Conservation (phyloP, 2,113 vertebrate species). For the Morone saxatilis region DNA sequence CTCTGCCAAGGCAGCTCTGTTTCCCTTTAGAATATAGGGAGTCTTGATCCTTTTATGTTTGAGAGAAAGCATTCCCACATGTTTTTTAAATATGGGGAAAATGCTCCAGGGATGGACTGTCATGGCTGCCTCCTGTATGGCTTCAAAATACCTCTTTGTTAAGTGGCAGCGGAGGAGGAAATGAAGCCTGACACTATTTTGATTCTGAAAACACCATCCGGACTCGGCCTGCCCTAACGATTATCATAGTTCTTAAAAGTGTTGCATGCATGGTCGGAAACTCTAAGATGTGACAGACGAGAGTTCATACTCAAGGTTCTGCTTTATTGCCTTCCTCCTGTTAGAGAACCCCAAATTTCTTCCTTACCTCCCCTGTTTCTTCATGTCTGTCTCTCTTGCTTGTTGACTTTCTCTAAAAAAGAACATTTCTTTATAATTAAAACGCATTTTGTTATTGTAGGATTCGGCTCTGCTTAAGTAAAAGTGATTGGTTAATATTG, state of each 20-base stretch:
- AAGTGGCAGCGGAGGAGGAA: conserved; percentile 84
- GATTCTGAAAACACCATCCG: conserved; percentile 89
- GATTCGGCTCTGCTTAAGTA: conserved; percentile 46
- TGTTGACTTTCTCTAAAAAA: conserved; percentile 26
- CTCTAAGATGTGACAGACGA: conserved; percentile 17
- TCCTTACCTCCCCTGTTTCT: conserved; percentile 30
- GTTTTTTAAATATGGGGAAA: conserved; percentile 88
- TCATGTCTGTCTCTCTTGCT: conserved; percentile 8
- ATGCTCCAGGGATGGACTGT: conserved; percentile 87
- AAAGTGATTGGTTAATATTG: conserved; percentile 70
- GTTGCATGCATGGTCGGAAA: conserved; percentile 53
- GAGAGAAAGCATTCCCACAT: conserved; percentile 92
- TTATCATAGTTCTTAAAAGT: conserved; percentile 74
- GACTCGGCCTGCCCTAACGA: conserved; percentile 77
- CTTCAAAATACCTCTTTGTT: conserved; percentile 89
- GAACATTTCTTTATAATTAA: conserved; percentile 67
- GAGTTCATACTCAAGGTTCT: conserved; percentile 11
- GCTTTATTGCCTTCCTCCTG: conserved; percentile 24
- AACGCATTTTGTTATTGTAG: conserved; percentile 58
- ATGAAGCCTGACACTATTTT: conserved; percentile 91
- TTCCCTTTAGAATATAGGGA: conserved; percentile 81
- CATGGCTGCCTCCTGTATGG: conserved; percentile 75
- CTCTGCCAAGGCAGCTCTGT: conserved; percentile 81
- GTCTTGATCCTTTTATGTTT: conserved; percentile 86
- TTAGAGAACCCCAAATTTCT: conserved; percentile 42